Conservation (phyloP, 2,113 vertebrate genomes). For the Mellivora capensis region DNA sequence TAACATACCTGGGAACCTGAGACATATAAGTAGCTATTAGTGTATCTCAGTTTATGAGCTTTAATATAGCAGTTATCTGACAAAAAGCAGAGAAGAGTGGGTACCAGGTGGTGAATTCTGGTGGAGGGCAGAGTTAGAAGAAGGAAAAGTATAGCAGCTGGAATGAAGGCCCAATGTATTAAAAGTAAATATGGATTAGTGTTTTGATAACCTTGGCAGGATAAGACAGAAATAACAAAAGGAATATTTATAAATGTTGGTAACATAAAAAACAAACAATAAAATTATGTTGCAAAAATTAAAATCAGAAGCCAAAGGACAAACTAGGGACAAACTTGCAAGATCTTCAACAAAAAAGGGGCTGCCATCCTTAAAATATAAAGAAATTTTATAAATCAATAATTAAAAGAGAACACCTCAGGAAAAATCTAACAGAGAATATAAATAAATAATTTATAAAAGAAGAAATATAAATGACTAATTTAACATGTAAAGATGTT, state of each 20-base stretch:
- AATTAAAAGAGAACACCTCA: neutral
- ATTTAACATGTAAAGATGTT: neutral
- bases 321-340: neutral
- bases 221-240: neutral
- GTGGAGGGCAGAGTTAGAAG: neutral
- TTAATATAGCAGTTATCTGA: neutral
- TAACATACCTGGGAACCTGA: neutral
- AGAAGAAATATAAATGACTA: neutral
- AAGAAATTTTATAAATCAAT: neutral
- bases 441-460: conserved; percentile 3
- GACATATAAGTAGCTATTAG: neutral
- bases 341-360: neutral
- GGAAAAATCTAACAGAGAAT: neutral
- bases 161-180: neutral
- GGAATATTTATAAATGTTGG: neutral
- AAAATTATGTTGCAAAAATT: neutral
- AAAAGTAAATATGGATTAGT: neutral
- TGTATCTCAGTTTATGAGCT: neutral
- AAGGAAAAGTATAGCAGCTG: neutral
- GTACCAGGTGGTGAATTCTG: neutral
- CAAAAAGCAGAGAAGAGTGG: neutral
- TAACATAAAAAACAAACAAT: neutral
- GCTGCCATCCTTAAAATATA: neutral
- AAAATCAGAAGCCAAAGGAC: neutral
- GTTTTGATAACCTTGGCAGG: neutral